Conservation (phyloP, 1,140 invertebrate species). For the Drosophila mayri region DNA sequence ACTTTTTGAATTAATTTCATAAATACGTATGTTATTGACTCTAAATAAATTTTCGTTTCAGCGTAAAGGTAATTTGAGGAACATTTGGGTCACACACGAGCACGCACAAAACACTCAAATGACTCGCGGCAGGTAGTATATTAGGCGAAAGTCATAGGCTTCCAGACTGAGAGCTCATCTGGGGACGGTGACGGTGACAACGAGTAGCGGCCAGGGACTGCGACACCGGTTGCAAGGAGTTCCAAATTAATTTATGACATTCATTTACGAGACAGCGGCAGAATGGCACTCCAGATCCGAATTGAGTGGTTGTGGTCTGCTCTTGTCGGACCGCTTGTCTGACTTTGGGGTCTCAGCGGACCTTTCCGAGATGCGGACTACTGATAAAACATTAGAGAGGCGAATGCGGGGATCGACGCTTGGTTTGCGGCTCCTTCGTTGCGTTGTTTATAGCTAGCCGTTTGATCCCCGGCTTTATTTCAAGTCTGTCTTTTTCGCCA, state of each 20-base stretch:
- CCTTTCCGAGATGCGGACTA: conserved; percentile 56
- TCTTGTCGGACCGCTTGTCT: conserved; percentile 24
- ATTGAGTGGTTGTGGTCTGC: conserved; percentile 65
- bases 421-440: conserved; percentile 15
- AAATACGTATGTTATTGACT: conserved; percentile 38
- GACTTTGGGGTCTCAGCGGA: conserved; percentile 17
- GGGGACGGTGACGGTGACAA: conserved; percentile 13
- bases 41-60: conserved; percentile 44
- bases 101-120: conserved; percentile 35
- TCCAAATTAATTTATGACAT: conserved; percentile 82
- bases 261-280: conserved; percentile 78
- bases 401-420: conserved; percentile 48
- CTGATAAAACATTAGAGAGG: conserved; percentile 71
- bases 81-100: conserved; percentile 72
- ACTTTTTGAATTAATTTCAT: conserved; percentile 54
- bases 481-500: conserved; percentile 4
- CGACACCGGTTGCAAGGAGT: conserved; percentile 49
- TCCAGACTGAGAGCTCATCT: conserved; percentile 12
- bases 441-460: conserved; percentile 22
- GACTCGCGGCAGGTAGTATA: conserved; percentile 57
- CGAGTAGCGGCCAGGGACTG: conserved; percentile 32
- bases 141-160: conserved; percentile 27
- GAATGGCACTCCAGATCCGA: conserved; percentile 68
- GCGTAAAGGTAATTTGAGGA: conserved; percentile 78
- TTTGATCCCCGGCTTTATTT: conserved; percentile 12